phyloP scores from a whole-genome alignment of 2,797 vertebrate genomes.

The Mus spretus region DNA sequence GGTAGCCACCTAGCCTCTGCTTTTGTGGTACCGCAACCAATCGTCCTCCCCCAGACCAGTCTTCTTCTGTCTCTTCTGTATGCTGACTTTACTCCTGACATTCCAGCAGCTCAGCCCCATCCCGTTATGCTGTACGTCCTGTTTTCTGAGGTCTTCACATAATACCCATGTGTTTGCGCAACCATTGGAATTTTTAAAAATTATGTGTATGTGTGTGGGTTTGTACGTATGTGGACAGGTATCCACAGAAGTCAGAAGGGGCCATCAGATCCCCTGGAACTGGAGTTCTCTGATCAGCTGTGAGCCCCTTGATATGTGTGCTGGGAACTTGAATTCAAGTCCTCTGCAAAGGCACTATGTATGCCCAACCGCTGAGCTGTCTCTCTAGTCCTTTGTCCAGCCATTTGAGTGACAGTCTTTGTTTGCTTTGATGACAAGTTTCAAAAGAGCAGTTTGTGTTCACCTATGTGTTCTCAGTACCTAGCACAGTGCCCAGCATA shows the following conservation, averaged over 20 bases:
- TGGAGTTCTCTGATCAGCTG: neutral
- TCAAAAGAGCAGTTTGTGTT: neutral
- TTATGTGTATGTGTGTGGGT: neutral
- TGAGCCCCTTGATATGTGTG: neutral
- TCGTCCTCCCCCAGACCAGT: slow-evolving; percentile 22
- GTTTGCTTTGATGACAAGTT: slow-evolving; percentile 54
- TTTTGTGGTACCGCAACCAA: slow-evolving; percentile 23
- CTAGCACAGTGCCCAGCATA: neutral
- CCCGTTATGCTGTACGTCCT: neutral
- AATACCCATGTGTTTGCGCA: slow-evolving; percentile 35
- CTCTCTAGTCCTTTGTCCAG: neutral
- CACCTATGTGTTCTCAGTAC: neutral
- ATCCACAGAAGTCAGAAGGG: neutral
- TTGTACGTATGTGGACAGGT: neutral
- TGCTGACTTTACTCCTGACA: neutral
- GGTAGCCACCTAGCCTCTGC: neutral
- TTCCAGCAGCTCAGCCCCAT: neutral
- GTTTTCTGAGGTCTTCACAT: slow-evolving; percentile 13
- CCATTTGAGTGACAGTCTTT: slow-evolving; percentile 52
- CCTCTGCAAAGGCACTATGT: neutral
- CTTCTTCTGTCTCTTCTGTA: slow-evolving; percentile 58
- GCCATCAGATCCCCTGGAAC: neutral
- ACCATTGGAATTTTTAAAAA: neutral
- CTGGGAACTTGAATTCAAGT: neutral
- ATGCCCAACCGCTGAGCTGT: neutral